phyloP scores from a whole-genome alignment of 2,888 invertebrate genomes.

The Lucinisca nassula region DNA sequence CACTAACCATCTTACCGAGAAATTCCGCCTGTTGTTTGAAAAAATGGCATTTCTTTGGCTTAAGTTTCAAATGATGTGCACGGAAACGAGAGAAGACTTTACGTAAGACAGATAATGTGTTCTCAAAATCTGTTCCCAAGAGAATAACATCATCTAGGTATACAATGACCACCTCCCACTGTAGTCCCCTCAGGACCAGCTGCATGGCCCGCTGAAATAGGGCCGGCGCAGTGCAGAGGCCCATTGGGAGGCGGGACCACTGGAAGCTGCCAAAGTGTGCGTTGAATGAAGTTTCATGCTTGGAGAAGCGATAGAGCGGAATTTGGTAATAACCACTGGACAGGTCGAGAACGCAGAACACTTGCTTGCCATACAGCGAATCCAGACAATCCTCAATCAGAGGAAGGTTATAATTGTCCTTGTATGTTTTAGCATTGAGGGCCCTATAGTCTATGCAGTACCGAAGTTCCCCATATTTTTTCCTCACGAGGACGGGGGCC shows the following conservation, averaged over 20 bases:
- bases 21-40: conserved; percentile 52
- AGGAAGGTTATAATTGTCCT: background rate
- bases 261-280: conserved; percentile 59
- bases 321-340: conserved; percentile 23
- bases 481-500: background rate
- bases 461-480: background rate
- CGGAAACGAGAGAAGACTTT: conserved; percentile 29
- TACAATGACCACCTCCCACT: too few relatives aligned
- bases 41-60: conserved; percentile 49
- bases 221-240: conserved; percentile 60
- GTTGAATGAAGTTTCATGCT: conserved; percentile 56
- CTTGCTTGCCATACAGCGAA: too few relatives aligned
- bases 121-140: background rate
- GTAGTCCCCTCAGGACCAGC: conserved; percentile 18
- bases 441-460: background rate
- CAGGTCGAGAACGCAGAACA: too few relatives aligned
- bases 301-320: conserved; percentile 13
- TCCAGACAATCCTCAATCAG: too few relatives aligned
- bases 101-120: conserved; percentile 3
- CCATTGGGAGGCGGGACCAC: conserved; percentile 49
- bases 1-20: conserved; percentile 40
- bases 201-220: conserved; percentile 54
- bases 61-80: conserved; percentile 9
- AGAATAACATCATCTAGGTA: conserved; percentile 57
- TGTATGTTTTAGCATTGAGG: background rate